Evolutionary conservation across 2,888 invertebrate genomes (phyloP).

Genomic region (Cheilosia vulpina): DNA sequence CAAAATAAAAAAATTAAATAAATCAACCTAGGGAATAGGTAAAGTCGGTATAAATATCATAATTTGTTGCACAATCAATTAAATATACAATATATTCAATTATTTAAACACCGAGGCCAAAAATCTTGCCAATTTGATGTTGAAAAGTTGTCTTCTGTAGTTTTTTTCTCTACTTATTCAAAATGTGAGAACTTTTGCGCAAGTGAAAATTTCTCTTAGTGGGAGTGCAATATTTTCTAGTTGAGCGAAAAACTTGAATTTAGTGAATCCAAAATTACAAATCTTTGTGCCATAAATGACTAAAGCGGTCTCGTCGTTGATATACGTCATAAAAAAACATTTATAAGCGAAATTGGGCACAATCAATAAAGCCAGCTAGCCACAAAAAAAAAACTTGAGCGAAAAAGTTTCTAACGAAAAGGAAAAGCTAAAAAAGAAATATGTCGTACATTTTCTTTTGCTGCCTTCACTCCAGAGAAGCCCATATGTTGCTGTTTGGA

Average conservation of each 20-base stretch:
- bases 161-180: constrained; percentile 50
- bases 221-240: constrained; percentile 62
- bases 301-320: neutral
- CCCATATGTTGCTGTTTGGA: constrained; percentile 72
- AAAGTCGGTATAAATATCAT: constrained; percentile 53
- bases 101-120: neutral
- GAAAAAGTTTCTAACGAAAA: constrained; percentile 43
- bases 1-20: constrained; percentile 40
- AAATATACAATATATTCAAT: constrained; percentile 1
- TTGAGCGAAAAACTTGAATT: constrained; percentile 30
- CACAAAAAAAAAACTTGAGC: constrained; percentile 4
- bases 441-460: constrained; percentile 57
- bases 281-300: constrained; percentile 4
- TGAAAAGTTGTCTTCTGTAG: constrained; percentile 46
- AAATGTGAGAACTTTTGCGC: constrained; percentile 72
- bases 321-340: constrained; percentile 53
- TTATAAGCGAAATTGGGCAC: constrained; percentile 31
- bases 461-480: constrained; percentile 40
- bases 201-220: constrained; percentile 73
- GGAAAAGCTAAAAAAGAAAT: constrained; percentile 49
- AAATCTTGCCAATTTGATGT: neutral
- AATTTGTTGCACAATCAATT: constrained; percentile 7
- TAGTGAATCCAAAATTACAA: constrained; percentile 4
- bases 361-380: constrained; percentile 55
- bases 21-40: constrained; percentile 21